Percentiles rank a stretch among this genome's conserved stretches.
phyloP scores from a whole-genome alignment of 2,113 vertebrate species.

The Triplophysa siluroides region DNA sequence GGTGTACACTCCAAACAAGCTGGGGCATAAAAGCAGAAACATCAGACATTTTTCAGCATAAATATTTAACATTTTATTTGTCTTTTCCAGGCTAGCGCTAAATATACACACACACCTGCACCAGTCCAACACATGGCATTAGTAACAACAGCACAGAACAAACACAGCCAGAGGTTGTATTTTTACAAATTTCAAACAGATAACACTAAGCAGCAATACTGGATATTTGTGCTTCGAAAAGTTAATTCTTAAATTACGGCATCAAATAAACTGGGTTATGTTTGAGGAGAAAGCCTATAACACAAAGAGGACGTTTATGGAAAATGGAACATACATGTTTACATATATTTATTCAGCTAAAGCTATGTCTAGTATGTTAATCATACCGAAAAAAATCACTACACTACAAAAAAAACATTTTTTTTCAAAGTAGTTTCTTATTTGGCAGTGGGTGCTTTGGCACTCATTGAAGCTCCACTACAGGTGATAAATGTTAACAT shows the following conservation, averaged over 20 bases:
- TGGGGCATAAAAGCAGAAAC: slow-evolving; percentile 15
- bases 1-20: slow-evolving; percentile 7
- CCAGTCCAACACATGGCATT: slow-evolving; percentile 14
- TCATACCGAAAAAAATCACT: too few species aligned
- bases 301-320: too few species aligned
- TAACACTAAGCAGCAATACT: slow-evolving; percentile 6
- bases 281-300: not conserved
- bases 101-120: slow-evolving; percentile 28
- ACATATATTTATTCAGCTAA: too few species aligned
- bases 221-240: not conserved
- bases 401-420: too few species aligned
- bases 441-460: not conserved
- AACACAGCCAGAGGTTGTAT: not conserved
- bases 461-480: not conserved
- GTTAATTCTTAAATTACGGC: not conserved
- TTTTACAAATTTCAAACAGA: not conserved
- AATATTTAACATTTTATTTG: slow-evolving; percentile 42
- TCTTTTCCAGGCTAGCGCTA: slow-evolving; percentile 10
- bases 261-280: not conserved
- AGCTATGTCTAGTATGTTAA: too few species aligned
- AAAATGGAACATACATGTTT: not conserved
- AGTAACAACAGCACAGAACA: slow-evolving; percentile 21
- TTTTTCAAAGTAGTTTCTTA: too few species aligned
- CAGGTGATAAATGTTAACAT: not conserved
- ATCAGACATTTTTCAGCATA: slow-evolving; percentile 20